Evolutionary conservation across 1,140 invertebrate genomes (phyloP), one percentile per base, ranked within the genome.

Genomic region (Drosophila sturtevanti): DNA sequence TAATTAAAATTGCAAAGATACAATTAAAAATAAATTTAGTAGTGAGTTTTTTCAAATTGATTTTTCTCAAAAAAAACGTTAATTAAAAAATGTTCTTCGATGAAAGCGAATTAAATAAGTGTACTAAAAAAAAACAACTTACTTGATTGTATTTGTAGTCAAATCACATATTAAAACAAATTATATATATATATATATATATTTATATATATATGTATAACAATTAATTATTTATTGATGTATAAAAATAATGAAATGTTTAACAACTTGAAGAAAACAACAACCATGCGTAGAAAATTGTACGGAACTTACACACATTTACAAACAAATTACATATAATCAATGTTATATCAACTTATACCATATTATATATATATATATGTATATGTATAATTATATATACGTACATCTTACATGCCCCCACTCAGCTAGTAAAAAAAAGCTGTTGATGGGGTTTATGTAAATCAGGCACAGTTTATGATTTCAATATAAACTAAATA

Each of bases 41-140:
- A 84, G 82, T 59, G 73, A 77, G 80, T 85, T 89, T 87, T 87
- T 87, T 70, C 65, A 58, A 85, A 75, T 81, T 74, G 71, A 77
- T 85, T 85, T 51, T 79, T 79, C 35, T 75, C 79, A 62, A 79
- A 66, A 37, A 31, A 66, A 70, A 48, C 61, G 73, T 81, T 86
- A 77, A 78, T 77, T 81, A 74, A 60, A 54, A 77, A 85, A 77
- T 65, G 80, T 89, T 84, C 66, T 84, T 84, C 63, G 79, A 87
- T 72, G 64, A 18, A 81, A 82, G 65, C 82, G 87, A 86, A 86
- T 87, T 87, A 86, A 86, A 86, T 86, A 86, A 86, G 82, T 86
- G 82, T 87, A 89, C 82, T 77, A 87, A 79, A 63, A 70, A 73
- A 54, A 61, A 62, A 58, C 61, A 74, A 78, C 75, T 67, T 75